These are phyloP conservation scores for Prochilodus magdalenae DNA, from an alignment of 2,113 vertebrate genomes.

Conservation along the genomic window DNA sequence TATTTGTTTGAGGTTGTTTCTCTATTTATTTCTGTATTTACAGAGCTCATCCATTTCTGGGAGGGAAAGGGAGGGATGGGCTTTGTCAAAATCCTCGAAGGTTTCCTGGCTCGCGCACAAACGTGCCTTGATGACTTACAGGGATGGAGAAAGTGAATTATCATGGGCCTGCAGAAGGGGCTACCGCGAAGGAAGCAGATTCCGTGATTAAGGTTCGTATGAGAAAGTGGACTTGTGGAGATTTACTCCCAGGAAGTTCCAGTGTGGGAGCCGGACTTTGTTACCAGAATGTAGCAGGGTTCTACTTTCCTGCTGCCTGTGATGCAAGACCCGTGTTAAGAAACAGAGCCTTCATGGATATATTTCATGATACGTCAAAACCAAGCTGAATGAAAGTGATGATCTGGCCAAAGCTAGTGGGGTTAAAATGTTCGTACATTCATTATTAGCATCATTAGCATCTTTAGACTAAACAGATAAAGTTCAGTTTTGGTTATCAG, in stretches of 20 bases:
- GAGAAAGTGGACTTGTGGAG: conserved; percentile 42
- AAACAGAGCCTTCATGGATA: neutral
- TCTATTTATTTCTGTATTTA: conserved; percentile 56
- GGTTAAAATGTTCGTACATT: neutral
- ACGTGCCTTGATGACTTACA: conserved; percentile 88
- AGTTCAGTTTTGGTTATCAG: too few relatives aligned
- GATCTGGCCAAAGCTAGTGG: neutral
- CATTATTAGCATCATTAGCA: too few relatives aligned
- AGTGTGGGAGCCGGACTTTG: conserved; percentile 29
- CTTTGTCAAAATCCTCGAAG: conserved; percentile 60
- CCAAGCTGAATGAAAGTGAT: neutral
- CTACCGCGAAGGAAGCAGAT: conserved; percentile 73
- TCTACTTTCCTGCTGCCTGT: neutral
- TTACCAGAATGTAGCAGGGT: conserved; percentile 7
- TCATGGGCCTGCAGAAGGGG: conserved; percentile 24
- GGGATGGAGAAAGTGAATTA: conserved; percentile 85
- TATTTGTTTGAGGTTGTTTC: conserved; percentile 53
- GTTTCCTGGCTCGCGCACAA: conserved; percentile 69
- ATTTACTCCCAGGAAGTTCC: conserved; percentile 43
- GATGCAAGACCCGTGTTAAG: neutral
- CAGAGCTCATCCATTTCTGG: conserved; percentile 52
- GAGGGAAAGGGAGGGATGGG: conserved; percentile 67
- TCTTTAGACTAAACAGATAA: too few relatives aligned
- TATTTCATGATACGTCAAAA: neutral
- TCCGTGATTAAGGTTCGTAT: conserved; percentile 36